phyloP scores from a whole-genome alignment of 2,888 invertebrate species.

The Drosophila nr. fundita region DNA sequence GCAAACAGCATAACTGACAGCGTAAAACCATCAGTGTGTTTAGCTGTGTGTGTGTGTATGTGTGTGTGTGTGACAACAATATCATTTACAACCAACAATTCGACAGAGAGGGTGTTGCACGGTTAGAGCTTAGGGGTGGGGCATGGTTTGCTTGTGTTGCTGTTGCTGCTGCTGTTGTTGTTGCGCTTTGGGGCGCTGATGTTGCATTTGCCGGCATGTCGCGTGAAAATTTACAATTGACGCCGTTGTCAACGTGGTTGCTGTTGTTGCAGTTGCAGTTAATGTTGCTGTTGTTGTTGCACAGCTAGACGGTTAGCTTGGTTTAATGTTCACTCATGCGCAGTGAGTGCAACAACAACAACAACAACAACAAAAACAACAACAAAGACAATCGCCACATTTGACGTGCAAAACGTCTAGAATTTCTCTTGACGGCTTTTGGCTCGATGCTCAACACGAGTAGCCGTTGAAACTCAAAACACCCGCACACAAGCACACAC shows the following conservation, averaged over 20 bases:
- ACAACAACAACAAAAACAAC: conserved; percentile 25
- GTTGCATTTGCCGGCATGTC: conserved; percentile 72
- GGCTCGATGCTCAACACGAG: conserved; percentile 72
- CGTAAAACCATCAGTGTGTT: conserved; percentile 8
- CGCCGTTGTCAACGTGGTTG: conserved; percentile 57
- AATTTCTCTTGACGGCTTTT: conserved; percentile 70
- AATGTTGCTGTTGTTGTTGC: conserved; percentile 28
- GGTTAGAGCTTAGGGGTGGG: background rate
- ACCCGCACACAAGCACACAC: conserved; percentile 45
- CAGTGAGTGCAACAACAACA: conserved; percentile 58
- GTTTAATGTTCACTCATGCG: conserved; percentile 80
- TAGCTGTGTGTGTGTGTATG: conserved; percentile 14
- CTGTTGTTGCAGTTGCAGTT: conserved; percentile 31
- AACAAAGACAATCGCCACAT: conserved; percentile 47
- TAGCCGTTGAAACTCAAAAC: conserved; percentile 77
- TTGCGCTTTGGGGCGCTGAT: conserved; percentile 38
- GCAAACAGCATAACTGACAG: conserved; percentile 14
- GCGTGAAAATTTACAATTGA: conserved; percentile 76
- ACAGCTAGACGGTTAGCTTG: conserved; percentile 43
- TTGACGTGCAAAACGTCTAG: conserved; percentile 79
- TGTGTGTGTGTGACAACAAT: conserved; percentile 64
- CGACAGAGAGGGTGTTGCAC: conserved; percentile 13
- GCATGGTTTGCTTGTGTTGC: background rate
- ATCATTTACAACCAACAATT: conserved; percentile 72
- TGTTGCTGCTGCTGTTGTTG: conserved; percentile 7